Evolutionary conservation across 2,888 invertebrate genomes (phyloP).

Genomic region (Chloroclysta siterata): DNA sequence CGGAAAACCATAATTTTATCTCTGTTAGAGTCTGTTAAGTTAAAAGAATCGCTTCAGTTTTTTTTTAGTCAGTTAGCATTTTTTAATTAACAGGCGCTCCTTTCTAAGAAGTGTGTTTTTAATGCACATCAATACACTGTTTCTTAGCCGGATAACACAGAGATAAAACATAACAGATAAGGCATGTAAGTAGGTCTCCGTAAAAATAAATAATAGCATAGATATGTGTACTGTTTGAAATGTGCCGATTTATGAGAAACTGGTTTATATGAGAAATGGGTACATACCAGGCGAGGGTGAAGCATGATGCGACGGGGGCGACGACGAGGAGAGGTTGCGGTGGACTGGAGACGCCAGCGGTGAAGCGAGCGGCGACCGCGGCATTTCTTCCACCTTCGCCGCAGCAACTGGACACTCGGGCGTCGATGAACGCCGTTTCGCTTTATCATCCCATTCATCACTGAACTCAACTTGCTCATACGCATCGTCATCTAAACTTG

Average conservation of each 20-base stretch:
- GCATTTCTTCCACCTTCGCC: constrained; percentile 56
- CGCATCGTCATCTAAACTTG: constrained; percentile 33
- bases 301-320: constrained; percentile 60
- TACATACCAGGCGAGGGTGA: constrained; percentile 73
- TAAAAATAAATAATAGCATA: constrained; percentile 39
- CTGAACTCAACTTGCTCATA: constrained; percentile 69
- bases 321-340: constrained; percentile 59
- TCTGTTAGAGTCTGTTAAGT: constrained; percentile 30
- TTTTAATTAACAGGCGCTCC: constrained; percentile 2
- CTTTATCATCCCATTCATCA: constrained; percentile 71
- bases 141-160: constrained; percentile 55
- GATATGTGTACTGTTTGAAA: constrained; percentile 23
- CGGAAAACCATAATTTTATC: constrained; percentile 32
- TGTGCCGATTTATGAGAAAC: constrained; percentile 19
- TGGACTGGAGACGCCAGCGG: constrained; percentile 74
- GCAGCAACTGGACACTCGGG: constrained; percentile 66
- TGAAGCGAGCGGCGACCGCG: constrained; percentile 68
- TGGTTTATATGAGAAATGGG: constrained; percentile 17
- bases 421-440: constrained; percentile 72
- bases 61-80: constrained; percentile 11
- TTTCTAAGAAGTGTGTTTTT: constrained; percentile 7
- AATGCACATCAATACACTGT: constrained; percentile 48
- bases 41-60: constrained; percentile 31
- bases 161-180: constrained; percentile 64
- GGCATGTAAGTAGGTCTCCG: constrained; percentile 43